Percentiles rank a stretch among this genome's conserved stretches.
These are phyloP conservation scores for Scolopax bukidnonensis DNA, from an alignment of 2,797 vertebrate species.

Conservation along the genomic window DNA sequence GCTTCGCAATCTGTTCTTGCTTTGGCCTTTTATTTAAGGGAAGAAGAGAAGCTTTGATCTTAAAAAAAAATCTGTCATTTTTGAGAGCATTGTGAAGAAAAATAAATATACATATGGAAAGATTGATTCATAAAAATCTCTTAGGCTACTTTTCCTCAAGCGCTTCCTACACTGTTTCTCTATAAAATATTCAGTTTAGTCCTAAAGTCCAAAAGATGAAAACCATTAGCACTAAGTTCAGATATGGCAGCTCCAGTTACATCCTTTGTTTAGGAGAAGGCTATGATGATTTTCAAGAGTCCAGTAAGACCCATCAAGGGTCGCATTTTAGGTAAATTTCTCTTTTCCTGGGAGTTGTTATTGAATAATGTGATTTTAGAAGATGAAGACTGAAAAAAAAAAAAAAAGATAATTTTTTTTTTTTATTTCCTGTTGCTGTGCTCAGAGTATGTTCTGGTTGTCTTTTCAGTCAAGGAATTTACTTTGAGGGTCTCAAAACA, in stretches of 20 bases:
- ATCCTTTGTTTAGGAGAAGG: not conserved
- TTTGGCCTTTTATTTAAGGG: conserved; percentile 35
- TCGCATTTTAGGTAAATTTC: conserved; percentile 5
- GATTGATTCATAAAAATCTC: conserved; percentile 5
- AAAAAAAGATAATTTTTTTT: too few relatives aligned
- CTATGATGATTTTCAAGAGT: not conserved
- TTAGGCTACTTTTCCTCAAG: conserved; percentile 13
- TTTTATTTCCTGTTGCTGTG: not conserved
- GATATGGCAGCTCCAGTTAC: not conserved
- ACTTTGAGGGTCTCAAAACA: not conserved
- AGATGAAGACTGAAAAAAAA: not conserved
- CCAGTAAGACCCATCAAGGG: not conserved
- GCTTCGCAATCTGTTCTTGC: conserved; percentile 49
- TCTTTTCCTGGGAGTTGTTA: not conserved
- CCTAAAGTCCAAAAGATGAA: not conserved
- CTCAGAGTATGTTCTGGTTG: not conserved
- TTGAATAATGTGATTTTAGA: not conserved
- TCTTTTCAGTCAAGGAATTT: conserved; percentile 6
- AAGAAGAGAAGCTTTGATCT: conserved; percentile 12
- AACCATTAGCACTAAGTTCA: conserved; percentile 23
- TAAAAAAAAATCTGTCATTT: not conserved
- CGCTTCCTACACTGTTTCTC: not conserved
- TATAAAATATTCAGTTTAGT: conserved; percentile 30
- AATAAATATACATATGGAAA: conserved; percentile 26
- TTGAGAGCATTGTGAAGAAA: not conserved